phyloP scores from a whole-genome alignment of 1,140 invertebrate genomes.

The Lordiphosa mommai region DNA sequence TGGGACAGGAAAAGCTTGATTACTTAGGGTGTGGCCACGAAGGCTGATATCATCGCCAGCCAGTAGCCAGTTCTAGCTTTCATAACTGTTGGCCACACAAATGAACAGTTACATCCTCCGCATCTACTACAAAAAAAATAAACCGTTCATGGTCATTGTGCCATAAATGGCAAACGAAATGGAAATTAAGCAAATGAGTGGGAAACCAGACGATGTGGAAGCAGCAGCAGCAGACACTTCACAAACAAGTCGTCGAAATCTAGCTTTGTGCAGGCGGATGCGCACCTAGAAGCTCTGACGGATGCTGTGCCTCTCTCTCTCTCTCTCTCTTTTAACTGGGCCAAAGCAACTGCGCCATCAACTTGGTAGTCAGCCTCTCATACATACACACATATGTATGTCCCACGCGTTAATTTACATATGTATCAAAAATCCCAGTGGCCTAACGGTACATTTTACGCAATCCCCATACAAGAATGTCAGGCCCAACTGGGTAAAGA shows the following conservation, averaged over 20 bases:
- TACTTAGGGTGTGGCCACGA: background rate
- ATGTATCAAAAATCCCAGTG: constrained; percentile 40
- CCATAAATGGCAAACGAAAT: constrained; percentile 74
- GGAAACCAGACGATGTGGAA: constrained; percentile 54
- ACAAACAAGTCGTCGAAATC: constrained; percentile 60
- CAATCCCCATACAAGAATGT: constrained; percentile 62
- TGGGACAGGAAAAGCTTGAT: constrained; percentile 8
- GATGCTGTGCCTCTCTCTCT: constrained; percentile 52
- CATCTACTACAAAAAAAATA: constrained; percentile 15
- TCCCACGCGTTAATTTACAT: constrained; percentile 72
- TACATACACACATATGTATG: constrained; percentile 36
- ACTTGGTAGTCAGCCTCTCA: constrained; percentile 3
- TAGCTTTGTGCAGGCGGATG: constrained; percentile 57
- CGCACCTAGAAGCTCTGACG: constrained; percentile 66
- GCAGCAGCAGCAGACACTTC: constrained; percentile 14
- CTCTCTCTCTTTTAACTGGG: constrained; percentile 42
- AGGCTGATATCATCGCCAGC: constrained; percentile 27
- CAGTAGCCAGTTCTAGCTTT: background rate
- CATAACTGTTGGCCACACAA: constrained; percentile 18
- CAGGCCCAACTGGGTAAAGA: constrained; percentile 31
- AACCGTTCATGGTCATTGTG: constrained; percentile 73
- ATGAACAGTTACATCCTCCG: constrained; percentile 70
- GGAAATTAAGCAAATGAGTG: constrained; percentile 77
- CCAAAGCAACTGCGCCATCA: constrained; percentile 34
- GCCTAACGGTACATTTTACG: constrained; percentile 68